Evolutionary conservation across 2,113 vertebrate species (phyloP).

Genomic region (Alaudala cheleensis): DNA sequence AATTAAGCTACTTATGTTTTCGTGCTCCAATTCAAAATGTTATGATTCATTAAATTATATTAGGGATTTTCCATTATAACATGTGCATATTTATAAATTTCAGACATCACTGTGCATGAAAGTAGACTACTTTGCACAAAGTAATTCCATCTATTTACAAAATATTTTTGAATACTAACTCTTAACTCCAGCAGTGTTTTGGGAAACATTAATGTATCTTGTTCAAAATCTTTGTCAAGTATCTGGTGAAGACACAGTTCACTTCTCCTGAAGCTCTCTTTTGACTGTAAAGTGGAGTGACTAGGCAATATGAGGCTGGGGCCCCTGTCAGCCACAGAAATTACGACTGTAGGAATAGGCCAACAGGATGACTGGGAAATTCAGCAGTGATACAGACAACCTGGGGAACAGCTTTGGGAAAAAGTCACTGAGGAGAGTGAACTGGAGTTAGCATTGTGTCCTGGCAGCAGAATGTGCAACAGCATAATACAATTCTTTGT

Average conservation of each 20-base stretch:
- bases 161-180: neutral
- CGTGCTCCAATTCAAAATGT: neutral
- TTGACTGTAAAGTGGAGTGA: neutral
- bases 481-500: neutral
- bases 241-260: neutral
- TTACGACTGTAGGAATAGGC: neutral
- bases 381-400: neutral
- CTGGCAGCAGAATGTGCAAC: neutral
- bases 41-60: neutral
- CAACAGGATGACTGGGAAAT: neutral
- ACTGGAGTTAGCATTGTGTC: neutral
- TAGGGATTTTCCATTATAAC: neutral
- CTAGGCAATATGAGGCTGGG: neutral
- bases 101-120: neutral
- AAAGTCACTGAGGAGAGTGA: neutral
- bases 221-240: neutral
- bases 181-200: neutral
- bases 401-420: neutral
- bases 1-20: conserved; percentile 5
- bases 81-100: neutral
- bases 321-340: neutral
- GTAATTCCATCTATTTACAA: neutral
- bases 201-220: neutral
- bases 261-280: neutral
- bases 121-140: neutral